Evolutionary conservation across 2,888 invertebrate species (phyloP), one percentile per base, ranked within the genome.

Genomic region (Megaustenia siamemsis): DNA sequence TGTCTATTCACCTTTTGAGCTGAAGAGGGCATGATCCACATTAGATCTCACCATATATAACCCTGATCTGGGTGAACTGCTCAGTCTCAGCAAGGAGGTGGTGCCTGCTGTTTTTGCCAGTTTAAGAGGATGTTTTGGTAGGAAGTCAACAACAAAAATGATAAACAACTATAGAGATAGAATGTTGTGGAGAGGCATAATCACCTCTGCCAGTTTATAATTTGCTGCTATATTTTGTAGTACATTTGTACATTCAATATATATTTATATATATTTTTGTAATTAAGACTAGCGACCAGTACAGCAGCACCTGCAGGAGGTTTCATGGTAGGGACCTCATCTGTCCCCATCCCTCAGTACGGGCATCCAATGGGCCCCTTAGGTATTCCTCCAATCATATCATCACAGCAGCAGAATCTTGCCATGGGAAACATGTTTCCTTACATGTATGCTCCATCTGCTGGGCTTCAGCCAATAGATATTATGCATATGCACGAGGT

Each of bases 351-450:
- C 84, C 63, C 86, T 82, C 69, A 87, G 85, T 53, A 88, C 85
- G 63, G 87, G 85, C 88, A 87, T 66, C 88, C 87, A 5, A 82
- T 87, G 86, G 79, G 85, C 24, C 81, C 85, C 35, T 32, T 81
- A 43, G 85, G 75, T 24, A 32, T 69, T 18, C 82, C 82, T 18
- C 77, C 75, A 38, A 77, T 84, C 60, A 76, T 77, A 35, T 68
- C 69, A 35, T 56, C 86, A 24, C 81, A 85, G 68, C 81, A 81
- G 63, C 85, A 84, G 24, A 77, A 80, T 71, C 80, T 86, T 63
- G 80, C 83, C 32, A 68, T 80, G 68, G 76, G 35, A 18, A 83
- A 40, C 68, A 68, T 83, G 83, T 86, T 83, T 68, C 86, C 83
- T 21, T 68, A 69, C 32, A 84, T 85, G 83, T 82, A 86, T 38